Percentiles rank a stretch among this genome's conserved stretches.
phyloP scores from a whole-genome alignment of 2,888 invertebrate species.

The Synanthedon vespiformis region DNA sequence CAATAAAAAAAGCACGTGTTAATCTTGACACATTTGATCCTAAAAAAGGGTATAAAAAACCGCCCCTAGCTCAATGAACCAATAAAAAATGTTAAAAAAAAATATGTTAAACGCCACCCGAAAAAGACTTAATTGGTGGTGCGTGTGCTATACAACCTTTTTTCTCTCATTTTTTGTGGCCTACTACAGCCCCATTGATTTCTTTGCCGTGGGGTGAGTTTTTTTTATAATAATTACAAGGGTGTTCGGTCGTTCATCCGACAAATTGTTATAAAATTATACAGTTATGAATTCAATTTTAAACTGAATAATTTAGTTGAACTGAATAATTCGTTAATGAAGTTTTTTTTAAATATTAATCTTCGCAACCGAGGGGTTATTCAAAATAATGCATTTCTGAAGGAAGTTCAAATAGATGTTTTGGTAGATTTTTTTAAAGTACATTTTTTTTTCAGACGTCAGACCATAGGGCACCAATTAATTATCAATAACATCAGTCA shows the following conservation, averaged over 20 bases:
- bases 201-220: constrained; percentile 48
- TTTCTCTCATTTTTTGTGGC: constrained; percentile 29
- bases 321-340: neutral
- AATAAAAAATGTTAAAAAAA: constrained; percentile 51
- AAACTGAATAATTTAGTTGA: neutral
- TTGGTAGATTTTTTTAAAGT: too few relatives aligned
- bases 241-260: constrained; percentile 20
- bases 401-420: too few relatives aligned
- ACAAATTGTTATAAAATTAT: constrained; percentile 30
- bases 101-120: constrained; percentile 31
- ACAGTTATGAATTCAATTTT: neutral
- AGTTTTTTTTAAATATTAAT: neutral
- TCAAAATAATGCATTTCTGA: too few relatives aligned
- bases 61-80: constrained; percentile 45
- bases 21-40: constrained; percentile 43
- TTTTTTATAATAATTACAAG: constrained; percentile 49
- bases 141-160: constrained; percentile 50
- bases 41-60: constrained; percentile 37
- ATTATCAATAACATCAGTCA: too few relatives aligned
- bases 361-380: too few relatives aligned
- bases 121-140: constrained; percentile 57
- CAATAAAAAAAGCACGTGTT: constrained; percentile 38
- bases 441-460: too few relatives aligned
- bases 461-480: too few relatives aligned
- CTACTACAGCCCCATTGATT: constrained; percentile 21